Evolutionary conservation across 2,113 vertebrate species (phyloP), one percentile per base, ranked within the genome.

Genomic region (Sprattus sprattus): DNA sequence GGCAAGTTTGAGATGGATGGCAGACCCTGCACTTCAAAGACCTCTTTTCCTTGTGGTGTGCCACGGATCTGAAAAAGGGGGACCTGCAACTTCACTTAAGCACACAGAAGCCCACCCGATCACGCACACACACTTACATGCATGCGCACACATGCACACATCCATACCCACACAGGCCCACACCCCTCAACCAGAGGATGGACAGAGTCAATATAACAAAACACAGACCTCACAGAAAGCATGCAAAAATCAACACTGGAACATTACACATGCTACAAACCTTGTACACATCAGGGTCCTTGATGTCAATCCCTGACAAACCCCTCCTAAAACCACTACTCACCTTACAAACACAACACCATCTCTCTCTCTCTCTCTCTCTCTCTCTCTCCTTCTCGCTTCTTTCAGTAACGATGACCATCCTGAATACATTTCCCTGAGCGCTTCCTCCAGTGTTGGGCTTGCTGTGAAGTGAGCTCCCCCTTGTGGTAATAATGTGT

Each of bases 1-100:
- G 90, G 89, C 13, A 84, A 80, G 89, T 87, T 60, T 1, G 49
- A 94, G 92, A 94, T 89, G 91, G 91, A 93, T 93, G 93, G 75
- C 92, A 93, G 95, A 92, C 87, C 88, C 92, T 22, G 71, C 84
- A 94, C 94, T 94, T 95, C 95, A 96, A 95, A 92, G 93, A 86
- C 82, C 85, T 91, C 86, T 83, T 39, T 88, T 91, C 87, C 88
- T 81, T 82, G 89, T 75, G 25, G 88, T 64, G 3, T 90, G 89
- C 47, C 80, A 91, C 82, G 85, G 83, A 85, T 86, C 45, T 0
- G 87, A 91, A 91, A 91, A 87, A 78, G 71, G 71, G 28, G 86
- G 90, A 95, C 92, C 93, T 91, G 87, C 49, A 90, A 89, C 81
- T 91, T 93, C 85, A 90, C 91, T 94, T 90, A 84, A 85, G 39